Conservation (phyloP, 2,113 vertebrate genomes). For the Garra rufa region DNA sequence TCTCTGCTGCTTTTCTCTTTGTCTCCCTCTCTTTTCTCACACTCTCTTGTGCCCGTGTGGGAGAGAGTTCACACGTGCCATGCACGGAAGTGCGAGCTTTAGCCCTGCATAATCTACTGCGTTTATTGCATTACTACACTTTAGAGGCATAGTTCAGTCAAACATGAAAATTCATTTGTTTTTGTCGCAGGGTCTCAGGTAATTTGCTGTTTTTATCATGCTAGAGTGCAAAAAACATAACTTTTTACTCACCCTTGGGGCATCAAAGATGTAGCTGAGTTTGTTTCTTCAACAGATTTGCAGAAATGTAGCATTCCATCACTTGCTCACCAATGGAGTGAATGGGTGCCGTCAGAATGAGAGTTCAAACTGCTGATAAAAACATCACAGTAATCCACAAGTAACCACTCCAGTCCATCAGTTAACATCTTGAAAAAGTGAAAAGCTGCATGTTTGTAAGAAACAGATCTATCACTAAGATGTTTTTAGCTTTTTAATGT, state of each 20-base stretch:
- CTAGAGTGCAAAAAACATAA: neutral
- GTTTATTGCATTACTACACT: neutral
- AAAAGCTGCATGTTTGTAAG: too few relatives aligned
- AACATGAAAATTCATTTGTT: neutral
- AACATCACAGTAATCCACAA: neutral
- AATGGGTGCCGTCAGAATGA: neutral
- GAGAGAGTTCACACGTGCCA: slow-evolving; percentile 41
- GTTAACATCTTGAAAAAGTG: neutral
- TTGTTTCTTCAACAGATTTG: neutral
- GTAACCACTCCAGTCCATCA: neutral
- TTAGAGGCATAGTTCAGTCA: neutral
- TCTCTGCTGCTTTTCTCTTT: slow-evolving; percentile 1
- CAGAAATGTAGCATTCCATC: neutral
- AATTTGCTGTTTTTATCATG: neutral
- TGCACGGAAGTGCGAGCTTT: slow-evolving; percentile 25
- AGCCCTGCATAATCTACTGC: slow-evolving; percentile 41
- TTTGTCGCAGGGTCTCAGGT: neutral
- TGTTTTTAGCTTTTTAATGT: too few relatives aligned
- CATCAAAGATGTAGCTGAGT: neutral
- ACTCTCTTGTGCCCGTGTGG: slow-evolving; percentile 12
- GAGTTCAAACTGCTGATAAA: neutral
- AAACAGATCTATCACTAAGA: too few relatives aligned
- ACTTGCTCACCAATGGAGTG: neutral
- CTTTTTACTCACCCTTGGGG: neutral
- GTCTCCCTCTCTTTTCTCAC: slow-evolving; percentile 21